Evolutionary conservation across 2,113 vertebrate species (phyloP), one percentile per base, ranked within the genome.

Genomic region (Neofelis nebulosa): DNA sequence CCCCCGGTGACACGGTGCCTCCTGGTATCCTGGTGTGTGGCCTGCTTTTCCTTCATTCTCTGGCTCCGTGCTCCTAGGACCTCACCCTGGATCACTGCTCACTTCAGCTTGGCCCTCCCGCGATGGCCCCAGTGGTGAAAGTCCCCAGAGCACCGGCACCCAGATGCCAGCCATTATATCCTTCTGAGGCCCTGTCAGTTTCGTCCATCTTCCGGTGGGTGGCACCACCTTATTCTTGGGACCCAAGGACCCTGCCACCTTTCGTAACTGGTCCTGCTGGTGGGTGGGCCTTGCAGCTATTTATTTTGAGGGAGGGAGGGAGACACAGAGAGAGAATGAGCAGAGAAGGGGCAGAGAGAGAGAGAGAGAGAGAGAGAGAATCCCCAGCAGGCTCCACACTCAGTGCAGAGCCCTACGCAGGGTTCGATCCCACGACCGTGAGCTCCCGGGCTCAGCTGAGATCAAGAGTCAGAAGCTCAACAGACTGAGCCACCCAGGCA

Each of bases 1-100:
- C 48, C 48, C 48, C 6, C 4, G 11, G 33, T 19, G 14, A 16
- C 5, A 21, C 7, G 14, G 0, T 15, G 4, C 63, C 8, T 15
- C n/a, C 12, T 27, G 73, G 1, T 7, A 1, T 41, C 33, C 36
- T 50, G 7, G 27, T 27, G 38, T 52, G 18, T 55, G 68, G 48
- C 76, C n/a, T 79, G 4, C 3, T 31, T 23, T 66, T 25, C 18
- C 36, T 45, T 48, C 14, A 4, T 19, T n/a, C 7, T n/a, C 74
- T 29, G 45, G 33, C 7, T 55, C 31, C 0, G 0, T 9, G 31
- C 7, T 48, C 8, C 21, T 68, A 29, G 12, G 8, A 29, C 18
- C 66, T 61, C 55, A 29, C 7, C 15, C 19, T 29, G 55, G 15
- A 13, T 21, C 52, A 29, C 31, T 15, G 76, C n/a, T 5, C 8